Evolutionary conservation across 1,140 invertebrate genomes (phyloP).

Genomic region (Cecropterus lyciades): DNA sequence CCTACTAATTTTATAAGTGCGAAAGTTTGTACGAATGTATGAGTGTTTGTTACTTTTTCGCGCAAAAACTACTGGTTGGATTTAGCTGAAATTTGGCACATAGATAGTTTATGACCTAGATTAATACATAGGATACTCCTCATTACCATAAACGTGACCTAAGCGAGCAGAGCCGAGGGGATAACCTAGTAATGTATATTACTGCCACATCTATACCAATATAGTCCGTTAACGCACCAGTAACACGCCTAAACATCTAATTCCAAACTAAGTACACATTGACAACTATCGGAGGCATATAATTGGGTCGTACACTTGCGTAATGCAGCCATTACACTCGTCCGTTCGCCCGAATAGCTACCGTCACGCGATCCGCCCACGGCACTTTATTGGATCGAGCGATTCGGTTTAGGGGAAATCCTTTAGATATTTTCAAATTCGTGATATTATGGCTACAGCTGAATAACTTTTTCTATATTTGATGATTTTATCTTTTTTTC

Average conservation of each 20-base stretch:
- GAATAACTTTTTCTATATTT: not conserved
- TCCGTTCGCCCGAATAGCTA: not conserved
- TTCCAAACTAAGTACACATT: not conserved
- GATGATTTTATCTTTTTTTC: too few species aligned
- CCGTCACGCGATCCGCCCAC: conserved; percentile 1
- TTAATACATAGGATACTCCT: too few species aligned
- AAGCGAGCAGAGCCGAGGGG: too few species aligned
- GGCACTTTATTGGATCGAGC: not conserved
- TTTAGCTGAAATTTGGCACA: too few species aligned
- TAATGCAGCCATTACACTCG: conserved; percentile 19
- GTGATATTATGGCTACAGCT: not conserved
- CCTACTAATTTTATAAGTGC: too few species aligned
- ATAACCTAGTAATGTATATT: too few species aligned
- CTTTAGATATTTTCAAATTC: not conserved
- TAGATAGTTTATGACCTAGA: too few species aligned
- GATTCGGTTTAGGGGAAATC: not conserved
- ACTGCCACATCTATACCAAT: too few species aligned
- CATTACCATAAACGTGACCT: too few species aligned
- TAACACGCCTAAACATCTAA: not conserved
- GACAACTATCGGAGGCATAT: conserved; percentile 7
- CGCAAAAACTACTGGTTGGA: too few species aligned
- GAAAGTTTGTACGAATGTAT: too few species aligned
- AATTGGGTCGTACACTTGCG: conserved; percentile 2
- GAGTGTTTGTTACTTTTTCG: too few species aligned
- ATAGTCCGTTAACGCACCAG: not conserved